Conservation (phyloP, 2,113 vertebrate genomes). For the Archilochus colubris region DNA sequence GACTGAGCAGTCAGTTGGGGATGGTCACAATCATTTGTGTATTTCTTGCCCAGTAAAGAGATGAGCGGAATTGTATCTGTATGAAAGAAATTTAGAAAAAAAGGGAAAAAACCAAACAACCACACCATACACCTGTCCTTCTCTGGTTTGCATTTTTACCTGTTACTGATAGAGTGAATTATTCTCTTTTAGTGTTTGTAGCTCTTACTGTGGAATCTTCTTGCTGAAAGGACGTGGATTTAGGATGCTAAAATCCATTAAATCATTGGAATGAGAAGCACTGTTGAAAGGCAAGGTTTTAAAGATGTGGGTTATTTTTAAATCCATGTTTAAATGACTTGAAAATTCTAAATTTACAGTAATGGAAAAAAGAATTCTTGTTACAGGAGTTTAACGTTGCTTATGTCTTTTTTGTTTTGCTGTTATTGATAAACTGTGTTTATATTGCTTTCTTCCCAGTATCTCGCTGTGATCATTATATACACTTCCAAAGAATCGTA, state of each 20-base stretch:
- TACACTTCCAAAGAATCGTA: conserved; percentile 84
- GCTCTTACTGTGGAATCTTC: neutral
- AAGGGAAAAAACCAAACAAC: neutral
- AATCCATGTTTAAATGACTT: neutral
- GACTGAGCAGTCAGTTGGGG: neutral
- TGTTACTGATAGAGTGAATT: neutral
- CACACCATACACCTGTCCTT: neutral
- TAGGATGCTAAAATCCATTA: neutral
- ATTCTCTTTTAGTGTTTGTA: neutral
- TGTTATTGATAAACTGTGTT: neutral
- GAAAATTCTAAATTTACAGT: neutral
- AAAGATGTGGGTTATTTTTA: neutral
- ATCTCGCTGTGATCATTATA: conserved; percentile 68
- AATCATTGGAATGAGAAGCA: neutral
- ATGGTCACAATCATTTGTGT: neutral
- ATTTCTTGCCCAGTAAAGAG: neutral
- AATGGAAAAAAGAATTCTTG: neutral
- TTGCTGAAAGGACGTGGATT: neutral
- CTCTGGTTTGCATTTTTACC: neutral
- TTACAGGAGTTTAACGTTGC: neutral
- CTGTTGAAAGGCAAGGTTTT: neutral
- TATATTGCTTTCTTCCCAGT: conserved; percentile 71
- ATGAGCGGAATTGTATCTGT: neutral
- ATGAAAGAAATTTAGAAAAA: neutral
- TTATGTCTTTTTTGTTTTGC: neutral